A percentile compares a stretch with the other conserved stretches of the same genome.
Evolutionary conservation across 2,113 vertebrate species (phyloP).

Genomic region (Pseudolaguvia tuberculata): DNA sequence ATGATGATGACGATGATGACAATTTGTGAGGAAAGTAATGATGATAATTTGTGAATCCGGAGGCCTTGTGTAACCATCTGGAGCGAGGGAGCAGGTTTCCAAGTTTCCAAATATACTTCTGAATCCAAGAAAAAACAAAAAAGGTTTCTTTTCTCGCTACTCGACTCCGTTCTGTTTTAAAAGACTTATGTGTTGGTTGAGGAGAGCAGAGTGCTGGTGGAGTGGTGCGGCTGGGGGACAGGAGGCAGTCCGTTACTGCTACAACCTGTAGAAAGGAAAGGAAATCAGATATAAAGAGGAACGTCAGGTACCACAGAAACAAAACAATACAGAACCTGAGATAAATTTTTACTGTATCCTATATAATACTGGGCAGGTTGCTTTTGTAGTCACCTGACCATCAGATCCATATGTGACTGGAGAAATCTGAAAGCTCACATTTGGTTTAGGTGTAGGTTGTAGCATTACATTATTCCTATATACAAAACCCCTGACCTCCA

Average conservation of each 20-base stretch:
- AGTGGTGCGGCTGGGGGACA: neutral
- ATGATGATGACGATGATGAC: slow-evolving; percentile 5
- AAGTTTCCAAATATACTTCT: slow-evolving; percentile 10
- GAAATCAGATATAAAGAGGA: slow-evolving; percentile 13
- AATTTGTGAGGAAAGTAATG: no score
- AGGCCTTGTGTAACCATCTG: neutral
- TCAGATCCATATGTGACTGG: no score
- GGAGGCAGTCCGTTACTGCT: slow-evolving; percentile 29
- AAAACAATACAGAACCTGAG: neutral
- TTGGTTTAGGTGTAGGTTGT: no score
- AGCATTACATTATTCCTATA: no score
- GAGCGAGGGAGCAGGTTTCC: neutral
- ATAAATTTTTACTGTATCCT: neutral
- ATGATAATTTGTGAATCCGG: neutral
- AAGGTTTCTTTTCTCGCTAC: slow-evolving; percentile 9
- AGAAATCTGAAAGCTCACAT: no score
- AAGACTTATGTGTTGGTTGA: slow-evolving; percentile 32
- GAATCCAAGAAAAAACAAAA: no score
- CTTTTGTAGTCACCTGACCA: no score
- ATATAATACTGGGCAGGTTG: no score
- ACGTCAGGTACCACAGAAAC: neutral
- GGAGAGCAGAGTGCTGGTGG: slow-evolving; percentile 11
- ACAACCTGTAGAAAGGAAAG: slow-evolving; percentile 38
- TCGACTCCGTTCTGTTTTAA: neutral
- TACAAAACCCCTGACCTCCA: no score